Evolutionary conservation across 2,113 vertebrate genomes (phyloP), one percentile per base, ranked within the genome.

Genomic region (Australoheros scitulus): DNA sequence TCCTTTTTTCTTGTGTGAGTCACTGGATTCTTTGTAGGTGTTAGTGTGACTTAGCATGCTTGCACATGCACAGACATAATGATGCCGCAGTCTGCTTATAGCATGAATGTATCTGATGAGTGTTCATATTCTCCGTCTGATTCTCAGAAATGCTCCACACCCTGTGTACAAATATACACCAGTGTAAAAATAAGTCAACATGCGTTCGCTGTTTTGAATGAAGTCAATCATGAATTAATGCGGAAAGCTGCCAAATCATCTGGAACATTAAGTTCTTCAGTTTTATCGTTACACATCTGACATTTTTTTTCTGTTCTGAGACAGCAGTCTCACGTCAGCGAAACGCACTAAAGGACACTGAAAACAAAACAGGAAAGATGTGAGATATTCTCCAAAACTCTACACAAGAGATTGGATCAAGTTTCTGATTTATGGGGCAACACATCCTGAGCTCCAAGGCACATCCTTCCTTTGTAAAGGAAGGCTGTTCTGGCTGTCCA

Each of bases 1-100:
- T 47, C 18, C 20, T 88, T 80, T 79, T 47, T 60, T 36, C 55
- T 55, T 5, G 41, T 17, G 50, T 90, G 88, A 86, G 70, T 90
- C 88, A 87, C 7, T 55, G 22, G 10, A 50, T 81, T 84, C 79
- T 74, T 50, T 70, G 78, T 79, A 70, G 81, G 70, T 72, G 70
- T 38, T 43, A 36, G 20, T 43, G 13, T 79, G 64, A 57, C 60
- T 24, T 50, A 43, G 89, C 80, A 81, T 1, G 74, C 78, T 81
- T 2, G 22, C 52, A 87, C 84, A 87, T 50, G 79, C 55, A 86
- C 60, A 55, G 22, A 18, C 50, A 43, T n/a, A 74, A 60, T 84
- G 58, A 76, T 55, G 64, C 68, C 10, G 43, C 63, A 57, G 20
- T 87, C 22, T 61, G 60, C 77, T 75, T 32, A 13, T 9, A 63